Evolutionary conservation across 1,140 invertebrate genomes (phyloP), one percentile per base, ranked within the genome.

Genomic region (Panagrolaimus sp.): DNA sequence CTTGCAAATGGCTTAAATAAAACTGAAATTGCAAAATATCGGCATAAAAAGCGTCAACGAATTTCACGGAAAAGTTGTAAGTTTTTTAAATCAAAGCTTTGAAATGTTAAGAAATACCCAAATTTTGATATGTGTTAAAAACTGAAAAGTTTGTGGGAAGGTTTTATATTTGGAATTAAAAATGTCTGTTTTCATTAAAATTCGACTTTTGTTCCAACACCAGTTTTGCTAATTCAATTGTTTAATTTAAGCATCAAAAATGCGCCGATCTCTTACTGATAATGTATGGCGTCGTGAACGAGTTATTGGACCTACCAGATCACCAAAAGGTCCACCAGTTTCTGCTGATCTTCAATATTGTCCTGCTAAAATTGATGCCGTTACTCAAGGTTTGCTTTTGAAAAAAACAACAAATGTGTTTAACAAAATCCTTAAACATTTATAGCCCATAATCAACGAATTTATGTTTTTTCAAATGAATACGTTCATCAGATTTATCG

Each of bases 361-460:
- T 66, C 73, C 73, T 16, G 64, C 20, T 20, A 44, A 66, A 38
- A 67, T 75, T 16, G 73, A 75, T 68, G 73, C 73, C 13, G 65
- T 75, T 16, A 75, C 73, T 46, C 68, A 75, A 67, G 72, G 71
- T 72, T n/a, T n/a, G n/a, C n/a, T n/a, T n/a, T n/a, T n/a, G n/a
- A n/a, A n/a, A n/a, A n/a, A n/a, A n/a, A n/a, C n/a, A 43, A n/a
- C n/a, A 44, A 63, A 31, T n/a, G 2, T 16, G 9, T 31, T 13
- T 65, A 11, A 5, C 51, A 31, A 38, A 53, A 45, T n/a, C 23
- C 31, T 42, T 38, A 38, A 8, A 23, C 1, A 45, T 23, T 45
- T 61, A 23, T 43, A 72, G 71, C 63, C n/a, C 67, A 65, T 42
- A 74, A 74, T 61, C 73, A 67, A n/a, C 72, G 65, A n/a, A 69